Base-by-base conservation (phyloP, 2,888 invertebrate species). In the Dusona sp. region DNA sequence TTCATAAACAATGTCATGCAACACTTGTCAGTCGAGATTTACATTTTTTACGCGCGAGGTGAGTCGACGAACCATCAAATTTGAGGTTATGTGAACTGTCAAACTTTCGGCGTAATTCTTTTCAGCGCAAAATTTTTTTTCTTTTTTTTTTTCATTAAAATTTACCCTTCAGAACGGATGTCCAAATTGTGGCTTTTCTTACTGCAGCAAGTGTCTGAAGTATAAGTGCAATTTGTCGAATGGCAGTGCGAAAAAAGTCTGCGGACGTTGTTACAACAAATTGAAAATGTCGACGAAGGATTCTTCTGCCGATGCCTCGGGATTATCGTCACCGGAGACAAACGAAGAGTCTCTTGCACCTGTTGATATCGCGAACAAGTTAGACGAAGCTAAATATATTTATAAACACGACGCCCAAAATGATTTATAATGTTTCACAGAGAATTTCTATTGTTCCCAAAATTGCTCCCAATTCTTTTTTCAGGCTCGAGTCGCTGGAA, bases 111-210 rank as follows among this genome's bases (percentile, higher is more conserved):
- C 48, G 79, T 73, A 77, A 77, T 68, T 22, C 3, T 67, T 42
- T 68, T 61, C 75, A 29, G 61, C 29, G 29, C 61, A 61, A 61
- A 29, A 13, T 45, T 77, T 72, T 79, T 83, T 78, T 13, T 51
- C 65, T 82, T 29, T 74, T 77, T 73, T 22, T 79, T 65, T 45
- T 38, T 57, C 45, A 48, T 67, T 51, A 64, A 4, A 22, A 16
- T 13, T 29, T 67, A 79, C 36, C 51, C 45, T 61, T 88, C 94
- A 98, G 98, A 95, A 96, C 95, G 98, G 97, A 29, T 98, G 98
- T 93, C 97, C 97, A 64, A 96, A 96, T 91, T 98, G 98, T 94
- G 97, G 97, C 45, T 97, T 97, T 94, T 97, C 97, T 70, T 98
- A 96, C 94, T 98, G 98, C 93, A 96, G 96, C 85, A 98, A 97